Evolutionary conservation across 2,113 vertebrate species (phyloP), one percentile per base, ranked within the genome.

Genomic region (Nestor notabilis): DNA sequence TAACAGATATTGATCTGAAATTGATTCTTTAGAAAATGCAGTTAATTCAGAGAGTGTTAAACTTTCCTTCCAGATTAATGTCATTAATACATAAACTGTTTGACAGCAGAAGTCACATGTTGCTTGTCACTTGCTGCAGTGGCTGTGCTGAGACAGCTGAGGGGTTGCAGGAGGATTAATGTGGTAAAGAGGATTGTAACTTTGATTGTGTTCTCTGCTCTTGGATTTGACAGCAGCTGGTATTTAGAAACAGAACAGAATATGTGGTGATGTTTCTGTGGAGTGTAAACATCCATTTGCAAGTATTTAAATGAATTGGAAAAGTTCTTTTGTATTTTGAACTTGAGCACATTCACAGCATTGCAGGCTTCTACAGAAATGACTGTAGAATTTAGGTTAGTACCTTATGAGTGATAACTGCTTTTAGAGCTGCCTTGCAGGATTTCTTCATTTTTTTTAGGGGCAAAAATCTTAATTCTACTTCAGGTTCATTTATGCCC

Each of bases 211-310:
- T 82, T 89, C 56, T 52, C 41, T 91, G 83, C 77, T 93, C 25
- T 44, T 82, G 68, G 28, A 53, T 87, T 90, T 69, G 80, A 77
- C 81, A 76, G 74, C 66, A 91, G 50, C 49, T 87, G 84, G 49
- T 70, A 83, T 90, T 96, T 74, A 90, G 86, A 92, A 93, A 76
- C 71, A 74, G 80, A 93, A 47, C 66, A 86, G 81, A 84, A 4
- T 85, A 69, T n/a, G 33, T 52, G 29, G 23, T 90, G 39, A 87
- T 96, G 63, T 69, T 89, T 87, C 19, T 85, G 58, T 49, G 53
- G 52, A 76, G n/a, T 4, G 2, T 74, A 78, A 91, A 17, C 44
- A 58, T 75, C 28, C 29, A 33, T 82, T 85, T 87, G 63, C 35
- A 92, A 89, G 28, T 87, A 83, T 69, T 91, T 60, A 56, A 89